Conservation (phyloP, 2,113 vertebrate genomes). For the Centropristis striata region DNA sequence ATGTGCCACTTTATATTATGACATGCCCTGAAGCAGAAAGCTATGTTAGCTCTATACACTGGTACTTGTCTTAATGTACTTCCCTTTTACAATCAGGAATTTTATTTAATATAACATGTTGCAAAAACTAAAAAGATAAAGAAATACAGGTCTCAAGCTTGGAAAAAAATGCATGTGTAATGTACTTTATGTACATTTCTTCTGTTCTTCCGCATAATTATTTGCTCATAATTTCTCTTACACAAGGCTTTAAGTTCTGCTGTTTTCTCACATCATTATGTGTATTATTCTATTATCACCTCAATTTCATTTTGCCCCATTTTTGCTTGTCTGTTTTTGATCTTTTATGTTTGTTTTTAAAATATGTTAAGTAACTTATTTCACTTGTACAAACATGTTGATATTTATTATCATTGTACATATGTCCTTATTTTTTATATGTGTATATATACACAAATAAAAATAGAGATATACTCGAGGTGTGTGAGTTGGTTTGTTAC, state of each 20-base stretch:
- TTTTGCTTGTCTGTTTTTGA: constrained; percentile 70
- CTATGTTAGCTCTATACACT: constrained; percentile 62
- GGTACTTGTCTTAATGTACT: constrained; percentile 68
- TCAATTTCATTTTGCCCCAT: constrained; percentile 54
- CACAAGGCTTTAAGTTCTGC: constrained; percentile 73
- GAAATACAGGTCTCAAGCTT: constrained; percentile 52
- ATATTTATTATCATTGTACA: constrained; percentile 92
- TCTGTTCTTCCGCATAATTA: constrained; percentile 37
- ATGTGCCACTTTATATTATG: constrained; percentile 36
- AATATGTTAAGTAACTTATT: constrained; percentile 89
- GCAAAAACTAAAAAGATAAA: constrained; percentile 43
- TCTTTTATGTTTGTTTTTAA: constrained; percentile 79
- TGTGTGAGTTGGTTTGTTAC: constrained; percentile 44
- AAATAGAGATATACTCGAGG: constrained; percentile 80
- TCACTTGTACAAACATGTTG: constrained; percentile 88
- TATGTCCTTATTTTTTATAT: constrained; percentile 91
- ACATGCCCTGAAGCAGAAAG: constrained; percentile 41
- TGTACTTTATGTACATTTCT: constrained; percentile 61
- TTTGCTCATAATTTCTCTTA: constrained; percentile 58
- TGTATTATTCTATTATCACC: constrained; percentile 63
- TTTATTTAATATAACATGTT: constrained; percentile 54
- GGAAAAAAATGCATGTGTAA: constrained; percentile 71
- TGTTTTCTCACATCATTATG: constrained; percentile 64
- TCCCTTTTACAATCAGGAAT: constrained; percentile 44
- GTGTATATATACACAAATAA: constrained; percentile 90